Percentiles rank a stretch among this genome's conserved stretches.
Conservation (phyloP, 2,888 invertebrate genomes). For the Sinodicranocentrus sp. region DNA sequence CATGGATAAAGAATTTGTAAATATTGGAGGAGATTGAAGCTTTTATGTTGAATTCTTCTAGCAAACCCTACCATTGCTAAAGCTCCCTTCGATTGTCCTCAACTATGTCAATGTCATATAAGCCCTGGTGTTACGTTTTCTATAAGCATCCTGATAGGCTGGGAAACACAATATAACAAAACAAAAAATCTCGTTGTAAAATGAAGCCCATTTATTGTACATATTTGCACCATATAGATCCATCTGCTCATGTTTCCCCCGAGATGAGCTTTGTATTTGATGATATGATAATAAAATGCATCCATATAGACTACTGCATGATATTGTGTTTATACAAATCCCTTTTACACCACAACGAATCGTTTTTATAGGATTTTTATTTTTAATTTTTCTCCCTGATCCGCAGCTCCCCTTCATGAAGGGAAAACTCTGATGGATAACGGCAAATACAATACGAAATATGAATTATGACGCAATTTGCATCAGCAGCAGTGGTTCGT, state of each 20-base stretch:
- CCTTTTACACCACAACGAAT: constrained; percentile 26
- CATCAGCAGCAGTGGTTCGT: constrained; percentile 10
- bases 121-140: too few relatives aligned
- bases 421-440: neutral
- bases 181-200: too few relatives aligned
- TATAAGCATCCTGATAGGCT: too few relatives aligned
- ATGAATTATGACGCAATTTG: constrained; percentile 44
- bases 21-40: too few relatives aligned
- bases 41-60: too few relatives aligned
- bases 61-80: too few relatives aligned
- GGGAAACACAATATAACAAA: too few relatives aligned
- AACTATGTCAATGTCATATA: too few relatives aligned
- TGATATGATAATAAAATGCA: neutral
- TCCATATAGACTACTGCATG: neutral
- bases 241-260: constrained; percentile 18
- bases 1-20: too few relatives aligned
- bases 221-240: neutral
- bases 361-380: constrained; percentile 27
- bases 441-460: neutral
- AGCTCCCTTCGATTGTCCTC: too few relatives aligned
- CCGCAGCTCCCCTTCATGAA: neutral
- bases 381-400: constrained; percentile 22
- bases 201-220: neutral
- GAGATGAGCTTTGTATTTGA: neutral
- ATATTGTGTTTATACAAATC: constrained; percentile 22